Conservation (phyloP, 2,797 vertebrate genomes). For the Cephalopachus bancanus region DNA sequence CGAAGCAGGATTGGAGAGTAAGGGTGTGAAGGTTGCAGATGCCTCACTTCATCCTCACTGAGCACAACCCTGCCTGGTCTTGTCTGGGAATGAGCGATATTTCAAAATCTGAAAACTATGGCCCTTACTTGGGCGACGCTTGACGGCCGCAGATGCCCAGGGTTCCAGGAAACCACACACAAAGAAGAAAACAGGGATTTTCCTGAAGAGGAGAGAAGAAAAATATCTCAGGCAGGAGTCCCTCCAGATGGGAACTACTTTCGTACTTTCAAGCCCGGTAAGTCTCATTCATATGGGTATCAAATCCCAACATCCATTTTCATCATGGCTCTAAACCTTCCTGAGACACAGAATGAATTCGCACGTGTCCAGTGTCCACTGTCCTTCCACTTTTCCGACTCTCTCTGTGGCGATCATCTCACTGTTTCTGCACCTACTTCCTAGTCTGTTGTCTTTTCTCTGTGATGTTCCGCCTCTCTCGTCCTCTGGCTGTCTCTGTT, state of each 20-base stretch:
- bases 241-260: neutral
- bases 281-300: neutral
- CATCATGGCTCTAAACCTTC: neutral
- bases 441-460: neutral
- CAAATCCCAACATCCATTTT: neutral
- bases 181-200: slow-evolving; percentile 85
- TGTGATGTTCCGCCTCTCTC: neutral
- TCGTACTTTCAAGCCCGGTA: slow-evolving; percentile 2
- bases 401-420: neutral
- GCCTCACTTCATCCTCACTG: neutral
- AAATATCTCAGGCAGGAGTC: slow-evolving; percentile 71
- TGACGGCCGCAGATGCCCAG: slow-evolving; percentile 87
- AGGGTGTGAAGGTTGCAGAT: neutral
- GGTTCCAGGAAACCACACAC: slow-evolving; percentile 85
- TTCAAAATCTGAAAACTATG: slow-evolving; percentile 46
- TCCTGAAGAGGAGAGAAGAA: slow-evolving; percentile 85
- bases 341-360: neutral
- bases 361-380: neutral
- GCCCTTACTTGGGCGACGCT: slow-evolving; percentile 90
- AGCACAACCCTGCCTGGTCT: neutral
- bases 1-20: neutral
- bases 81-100: neutral
- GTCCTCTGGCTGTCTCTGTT: neutral
- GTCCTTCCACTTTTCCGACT: neutral
- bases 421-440: neutral